Percentiles rank a stretch among this genome's conserved stretches.
Conservation (phyloP, 2,797 vertebrate genomes). For the Pitangus sulphuratus region DNA sequence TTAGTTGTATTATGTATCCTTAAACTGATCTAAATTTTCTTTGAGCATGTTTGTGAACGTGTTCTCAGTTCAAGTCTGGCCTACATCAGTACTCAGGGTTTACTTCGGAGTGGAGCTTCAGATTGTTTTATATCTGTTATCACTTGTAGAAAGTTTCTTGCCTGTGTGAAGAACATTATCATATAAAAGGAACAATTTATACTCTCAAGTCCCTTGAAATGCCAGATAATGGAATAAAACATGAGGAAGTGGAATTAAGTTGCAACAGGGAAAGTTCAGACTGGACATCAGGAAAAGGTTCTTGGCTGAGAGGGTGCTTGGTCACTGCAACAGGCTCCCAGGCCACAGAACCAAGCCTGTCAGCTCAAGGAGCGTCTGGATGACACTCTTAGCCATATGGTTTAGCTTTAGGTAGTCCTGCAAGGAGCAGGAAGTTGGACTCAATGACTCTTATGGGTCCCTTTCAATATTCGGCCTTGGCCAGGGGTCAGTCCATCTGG, state of each 20-base stretch:
- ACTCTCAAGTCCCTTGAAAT: background rate
- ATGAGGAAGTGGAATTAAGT: background rate
- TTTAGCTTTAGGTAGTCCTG: background rate
- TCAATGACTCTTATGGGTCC: background rate
- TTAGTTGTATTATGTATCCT: background rate
- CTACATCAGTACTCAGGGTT: background rate
- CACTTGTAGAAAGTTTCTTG: background rate
- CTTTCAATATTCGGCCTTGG: background rate
- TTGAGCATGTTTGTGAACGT: background rate
- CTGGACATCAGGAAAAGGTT: background rate
- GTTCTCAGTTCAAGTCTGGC: background rate
- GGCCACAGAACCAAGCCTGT: background rate
- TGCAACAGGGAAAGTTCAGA: background rate
- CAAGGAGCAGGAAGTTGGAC: background rate
- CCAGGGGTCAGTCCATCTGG: background rate
- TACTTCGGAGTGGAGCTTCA: background rate
- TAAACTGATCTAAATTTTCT: background rate
- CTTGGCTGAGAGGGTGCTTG: background rate
- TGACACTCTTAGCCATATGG: fast-evolving
- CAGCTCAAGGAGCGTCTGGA: background rate
- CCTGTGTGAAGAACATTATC: background rate
- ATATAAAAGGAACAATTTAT: background rate
- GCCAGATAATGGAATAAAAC: background rate
- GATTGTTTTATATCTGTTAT: background rate
- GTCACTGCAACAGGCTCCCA: background rate